These are phyloP conservation scores for Theonella swinhoei DNA, from an alignment of 37 sponge, comb jelly and placozoan species.

Conservation along the genomic window DNA sequence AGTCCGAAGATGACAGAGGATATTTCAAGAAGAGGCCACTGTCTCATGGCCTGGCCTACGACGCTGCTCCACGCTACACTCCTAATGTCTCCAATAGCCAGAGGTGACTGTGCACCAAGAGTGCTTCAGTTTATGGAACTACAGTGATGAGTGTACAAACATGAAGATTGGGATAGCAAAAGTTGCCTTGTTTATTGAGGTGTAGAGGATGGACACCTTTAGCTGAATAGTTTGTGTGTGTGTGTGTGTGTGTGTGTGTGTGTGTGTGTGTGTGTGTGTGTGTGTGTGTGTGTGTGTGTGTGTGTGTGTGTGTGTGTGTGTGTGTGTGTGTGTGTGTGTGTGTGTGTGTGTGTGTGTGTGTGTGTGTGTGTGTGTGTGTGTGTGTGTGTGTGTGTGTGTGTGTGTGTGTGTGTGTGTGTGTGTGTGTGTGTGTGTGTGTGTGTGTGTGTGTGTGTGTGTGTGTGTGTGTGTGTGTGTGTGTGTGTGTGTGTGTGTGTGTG, in stretches of 20 bases:
- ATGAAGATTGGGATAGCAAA: neutral
- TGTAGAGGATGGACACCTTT: neutral
- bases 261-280: conserved; percentile 35
- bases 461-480: conserved; percentile 37
- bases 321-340: conserved; percentile 34
- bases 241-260: conserved; percentile 34
- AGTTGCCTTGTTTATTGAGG: neutral
- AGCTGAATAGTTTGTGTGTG: conserved; percentile 1
- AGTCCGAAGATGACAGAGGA: conserved; percentile 42
- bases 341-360: conserved; percentile 25
- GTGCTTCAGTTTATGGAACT: neutral
- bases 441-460: conserved; percentile 22
- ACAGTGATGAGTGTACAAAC: neutral
- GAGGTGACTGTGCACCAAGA: neutral
- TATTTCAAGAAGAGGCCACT: neutral
- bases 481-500: conserved; percentile 25
- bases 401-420: conserved; percentile 30
- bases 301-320: conserved; percentile 26
- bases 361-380: conserved; percentile 37
- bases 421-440: conserved; percentile 36
- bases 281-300: conserved; percentile 34
- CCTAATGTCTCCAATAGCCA: conserved; percentile 1
- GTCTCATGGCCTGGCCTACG: conserved; percentile 31
- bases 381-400: conserved; percentile 30
- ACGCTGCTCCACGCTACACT: conserved; percentile 24